Conservation (phyloP, 2,888 invertebrate species). For the Drosophila picticornis region DNA sequence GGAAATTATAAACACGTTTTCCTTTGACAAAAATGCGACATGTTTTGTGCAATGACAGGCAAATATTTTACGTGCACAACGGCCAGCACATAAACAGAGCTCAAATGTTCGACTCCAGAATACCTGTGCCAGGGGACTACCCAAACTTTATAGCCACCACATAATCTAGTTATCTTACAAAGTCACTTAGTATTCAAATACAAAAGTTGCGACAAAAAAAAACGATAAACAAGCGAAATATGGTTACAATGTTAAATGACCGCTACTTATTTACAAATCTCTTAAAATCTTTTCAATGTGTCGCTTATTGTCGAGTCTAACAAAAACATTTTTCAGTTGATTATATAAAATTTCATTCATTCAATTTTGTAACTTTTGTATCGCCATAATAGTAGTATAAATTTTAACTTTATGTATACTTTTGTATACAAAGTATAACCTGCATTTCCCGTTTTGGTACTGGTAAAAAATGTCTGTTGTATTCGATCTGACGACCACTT, state of each 20-base stretch:
- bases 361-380: not conserved
- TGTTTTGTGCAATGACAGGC: constrained; percentile 68
- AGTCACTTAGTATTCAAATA: not conserved
- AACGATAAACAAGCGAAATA: not conserved
- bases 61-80: constrained; percentile 80
- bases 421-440: not conserved
- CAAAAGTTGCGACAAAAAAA: not conserved
- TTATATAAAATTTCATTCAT: not conserved
- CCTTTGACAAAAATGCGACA: constrained; percentile 42
- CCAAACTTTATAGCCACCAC: not conserved
- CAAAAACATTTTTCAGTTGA: not conserved
- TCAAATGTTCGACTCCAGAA: constrained; percentile 23
- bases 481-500: constrained; percentile 2
- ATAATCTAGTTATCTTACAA: not conserved
- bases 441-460: not conserved
- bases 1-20: constrained; percentile 74
- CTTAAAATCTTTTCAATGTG: not conserved
- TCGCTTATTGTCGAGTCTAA: not conserved
- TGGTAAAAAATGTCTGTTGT: not conserved
- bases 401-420: not conserved
- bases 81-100: constrained; percentile 21
- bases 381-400: not conserved
- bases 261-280: not conserved
- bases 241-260: not conserved
- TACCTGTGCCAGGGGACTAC: constrained; percentile 18